phyloP scores from a whole-genome alignment of 2,113 vertebrate genomes.

The Hydropotes inermis region DNA sequence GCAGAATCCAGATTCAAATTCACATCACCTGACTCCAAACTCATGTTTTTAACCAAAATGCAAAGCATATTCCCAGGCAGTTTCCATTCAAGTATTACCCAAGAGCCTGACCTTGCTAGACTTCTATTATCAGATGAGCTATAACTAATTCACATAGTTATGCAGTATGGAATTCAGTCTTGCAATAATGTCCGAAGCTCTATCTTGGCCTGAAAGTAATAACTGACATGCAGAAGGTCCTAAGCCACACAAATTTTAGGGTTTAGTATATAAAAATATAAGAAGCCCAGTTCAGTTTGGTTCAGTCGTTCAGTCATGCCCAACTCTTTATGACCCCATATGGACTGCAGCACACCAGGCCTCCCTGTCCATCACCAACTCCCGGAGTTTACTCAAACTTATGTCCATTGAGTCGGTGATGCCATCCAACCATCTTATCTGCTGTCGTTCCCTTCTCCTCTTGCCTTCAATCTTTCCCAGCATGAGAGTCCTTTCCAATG shows the following conservation, averaged over 20 bases:
- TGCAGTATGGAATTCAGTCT: not conserved
- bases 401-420: not conserved
- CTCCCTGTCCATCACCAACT: not conserved
- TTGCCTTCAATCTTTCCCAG: not conserved
- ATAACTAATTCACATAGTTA: not conserved
- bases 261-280: slow-evolving; percentile 8
- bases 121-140: not conserved
- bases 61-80: not conserved
- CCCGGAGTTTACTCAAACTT: not conserved
- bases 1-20: not conserved
- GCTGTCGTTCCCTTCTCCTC: not conserved
- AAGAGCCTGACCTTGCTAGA: not conserved
- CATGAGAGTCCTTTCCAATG: not conserved
- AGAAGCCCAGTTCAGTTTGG: not conserved
- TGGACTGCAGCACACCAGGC: not conserved
- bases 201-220: not conserved
- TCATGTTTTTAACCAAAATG: not conserved
- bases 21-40: not conserved
- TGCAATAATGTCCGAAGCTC: not conserved
- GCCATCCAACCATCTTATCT: not conserved
- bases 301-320: not conserved
- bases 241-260: not conserved
- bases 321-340: not conserved
- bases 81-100: not conserved
- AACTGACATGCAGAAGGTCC: not conserved